A percentile compares a stretch with the other conserved stretches of the same genome.
Evolutionary conservation across 2,113 vertebrate species (phyloP).

Genomic region (Elgaria multicarinata): DNA sequence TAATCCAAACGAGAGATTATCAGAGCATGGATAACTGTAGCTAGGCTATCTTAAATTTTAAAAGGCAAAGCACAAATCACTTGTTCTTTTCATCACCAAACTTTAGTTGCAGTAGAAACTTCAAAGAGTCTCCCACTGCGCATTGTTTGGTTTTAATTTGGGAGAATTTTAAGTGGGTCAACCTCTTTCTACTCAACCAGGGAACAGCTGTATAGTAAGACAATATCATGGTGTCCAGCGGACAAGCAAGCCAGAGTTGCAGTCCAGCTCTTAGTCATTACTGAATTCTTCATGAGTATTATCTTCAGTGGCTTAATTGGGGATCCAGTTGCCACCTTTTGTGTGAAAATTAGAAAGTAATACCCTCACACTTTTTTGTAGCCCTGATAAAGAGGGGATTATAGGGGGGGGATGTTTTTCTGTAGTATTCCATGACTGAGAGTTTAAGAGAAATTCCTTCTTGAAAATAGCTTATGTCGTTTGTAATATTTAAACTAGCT

Average conservation of each 20-base stretch:
- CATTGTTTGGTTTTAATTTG: background rate
- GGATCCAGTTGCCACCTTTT: background rate
- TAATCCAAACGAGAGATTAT: too few relatives aligned
- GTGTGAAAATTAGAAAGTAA: background rate
- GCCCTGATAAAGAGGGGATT: background rate
- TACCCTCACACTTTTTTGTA: background rate
- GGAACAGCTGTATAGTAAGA: background rate
- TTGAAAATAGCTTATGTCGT: background rate
- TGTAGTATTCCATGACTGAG: background rate
- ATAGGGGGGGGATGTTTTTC: background rate
- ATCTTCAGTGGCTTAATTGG: background rate
- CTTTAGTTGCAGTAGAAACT: background rate
- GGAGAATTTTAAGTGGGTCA: too few relatives aligned
- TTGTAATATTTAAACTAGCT: conserved; percentile 20
- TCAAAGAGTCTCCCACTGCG: background rate
- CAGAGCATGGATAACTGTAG: too few relatives aligned
- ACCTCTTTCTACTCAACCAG: too few relatives aligned
- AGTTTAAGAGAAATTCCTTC: background rate
- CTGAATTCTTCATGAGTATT: background rate
- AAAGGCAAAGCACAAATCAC: background rate
- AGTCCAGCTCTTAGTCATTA: background rate
- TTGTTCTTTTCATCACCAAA: background rate
- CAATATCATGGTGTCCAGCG: background rate
- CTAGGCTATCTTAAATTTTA: too few relatives aligned
- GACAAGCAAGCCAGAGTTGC: background rate